A percentile compares a stretch with the other conserved stretches of the same genome.
Conservation (phyloP, 2,888 invertebrate genomes). For the Agriopis aurantiaria region DNA sequence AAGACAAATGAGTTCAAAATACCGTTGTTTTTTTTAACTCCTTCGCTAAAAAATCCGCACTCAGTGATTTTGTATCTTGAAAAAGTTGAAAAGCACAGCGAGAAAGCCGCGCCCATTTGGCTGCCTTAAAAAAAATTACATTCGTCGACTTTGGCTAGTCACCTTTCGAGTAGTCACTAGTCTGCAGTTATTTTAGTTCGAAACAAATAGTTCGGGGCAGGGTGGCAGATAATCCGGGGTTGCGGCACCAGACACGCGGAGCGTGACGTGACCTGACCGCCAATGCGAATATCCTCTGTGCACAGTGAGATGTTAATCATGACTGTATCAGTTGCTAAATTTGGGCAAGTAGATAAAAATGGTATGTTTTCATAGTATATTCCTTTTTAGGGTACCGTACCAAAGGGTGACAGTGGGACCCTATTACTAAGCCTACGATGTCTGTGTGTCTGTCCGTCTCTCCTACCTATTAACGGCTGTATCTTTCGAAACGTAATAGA, state of each 20-base stretch:
- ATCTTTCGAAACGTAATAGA: too few species aligned
- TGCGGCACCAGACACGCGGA: constrained; percentile 57
- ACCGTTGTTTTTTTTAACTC: too few species aligned
- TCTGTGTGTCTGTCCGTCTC: too few species aligned
- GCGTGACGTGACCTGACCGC: constrained; percentile 67
- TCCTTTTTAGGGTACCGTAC: too few species aligned
- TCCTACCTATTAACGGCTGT: too few species aligned
- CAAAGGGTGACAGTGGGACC: too few species aligned
- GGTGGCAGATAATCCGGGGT: constrained; percentile 48
- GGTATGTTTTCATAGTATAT: not conserved
- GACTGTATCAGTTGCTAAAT: constrained; percentile 19
- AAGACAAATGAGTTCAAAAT: too few species aligned
- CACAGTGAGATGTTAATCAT: constrained; percentile 68
- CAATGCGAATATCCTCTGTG: constrained; percentile 56
- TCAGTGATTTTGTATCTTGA: too few species aligned
- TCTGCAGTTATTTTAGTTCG: constrained; percentile 1
- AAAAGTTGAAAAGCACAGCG: too few species aligned
- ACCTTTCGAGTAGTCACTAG: not conserved
- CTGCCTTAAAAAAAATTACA: not conserved
- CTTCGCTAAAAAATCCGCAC: too few species aligned
- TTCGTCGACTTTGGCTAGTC: not conserved
- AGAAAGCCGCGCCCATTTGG: too few species aligned
- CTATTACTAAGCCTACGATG: too few species aligned
- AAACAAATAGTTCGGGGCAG: constrained; percentile 11
- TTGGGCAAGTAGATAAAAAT: constrained; percentile 1